Base-by-base conservation (phyloP, 2,888 invertebrate species). In the Phyllotreta striolata region DNA sequence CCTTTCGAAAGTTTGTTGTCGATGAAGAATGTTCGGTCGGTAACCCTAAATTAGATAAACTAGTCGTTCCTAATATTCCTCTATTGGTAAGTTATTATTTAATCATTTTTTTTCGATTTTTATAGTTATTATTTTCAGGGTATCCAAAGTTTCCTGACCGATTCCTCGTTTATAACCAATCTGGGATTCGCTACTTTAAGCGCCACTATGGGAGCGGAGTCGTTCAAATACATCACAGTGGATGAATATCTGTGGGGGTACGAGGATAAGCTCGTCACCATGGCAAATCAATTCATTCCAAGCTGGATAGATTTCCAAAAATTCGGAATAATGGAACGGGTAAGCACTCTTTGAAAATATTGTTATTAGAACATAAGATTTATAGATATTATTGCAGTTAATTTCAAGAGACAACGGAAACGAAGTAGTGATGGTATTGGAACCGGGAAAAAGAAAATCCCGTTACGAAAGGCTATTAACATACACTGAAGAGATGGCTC, bases 181-280 rank as follows among this genome's bases (percentile, higher is more conserved):
- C 74, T 88, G 54, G 89, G 85, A 0, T 82, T 91, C 55, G 83
- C 87, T 54, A 80, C 89, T 6, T 73, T 91, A 59, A 81, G 86
- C 1, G 82, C 82, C 41, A 82, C 83, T 10, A 72, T 91, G 34
- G 81, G 86, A 61, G 84, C 89, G 0, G 78, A 88, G 70, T 84
- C 91, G 0, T 86, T 93, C 66, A 77, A 91, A 10, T 84, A 85
- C 34, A 76, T 90, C 39, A 84, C 86, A 0, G 88, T 89, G 0
- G 81, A 91, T 62, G 89, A 92, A 35, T 91, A 89, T 75, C 81
- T 94, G 9, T 93, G 92, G 91, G 94, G 94, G 0, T 93, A 93
- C 77, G 87, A 91, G 1, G 93, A 95, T 75, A 84, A 85, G 0
- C 76, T 95, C 46, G 87, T 95, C 52, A 82, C 83, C 1, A 77